Base-by-base conservation (phyloP, 1,140 invertebrate species). In the Apocrypta bakeri region DNA sequence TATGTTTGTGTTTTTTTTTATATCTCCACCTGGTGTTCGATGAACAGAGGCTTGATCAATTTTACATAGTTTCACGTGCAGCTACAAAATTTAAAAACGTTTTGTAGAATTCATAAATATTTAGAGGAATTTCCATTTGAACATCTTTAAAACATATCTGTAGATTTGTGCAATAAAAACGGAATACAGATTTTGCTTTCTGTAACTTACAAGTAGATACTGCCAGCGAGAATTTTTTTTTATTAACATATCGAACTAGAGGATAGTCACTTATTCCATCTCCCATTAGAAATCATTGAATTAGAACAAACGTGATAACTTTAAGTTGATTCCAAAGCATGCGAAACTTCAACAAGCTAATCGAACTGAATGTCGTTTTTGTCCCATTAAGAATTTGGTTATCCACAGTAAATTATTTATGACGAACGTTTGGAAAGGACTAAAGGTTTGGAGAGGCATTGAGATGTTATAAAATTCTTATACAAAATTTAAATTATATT, bases 321-420 rank as follows among this genome's bases (percentile, higher is more conserved):
- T 63, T 75, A 11, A 8, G 48, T n/a, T 37, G 11, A 63, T n/a
- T 76, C n/a, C 31, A 76, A 76, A 37, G 40, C n/a, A 31, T 63
- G 27, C 6, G 21, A 12, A 76, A 17, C 14, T 27, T 25, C 1
- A 75, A 27, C 12, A 37, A 24, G 42, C 2, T 21, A 8, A 17
- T 29, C 7, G 42, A 74, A 61, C 21, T 25, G 29, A 56, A 21
- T 17, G 27, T 74, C 9, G n/a, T 61, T 66, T 14, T 66, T 66
- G 11, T 66, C 27, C 9, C 27, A 25, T 27, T 66, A 27, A 24
- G 7, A 66, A 66, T 66, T 66, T 66, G 63, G 27, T 66, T 66
- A 9, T 66, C 27, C 27, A 27, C 64, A 7, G 33, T 21, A 68
- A 37, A 40, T 68, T 40, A 40, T 77, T 68, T n/a, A 29, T 64